Evolutionary conservation across 2,113 vertebrate genomes (phyloP), one percentile per base, ranked within the genome.

Genomic region (Propithecus coquereli): DNA sequence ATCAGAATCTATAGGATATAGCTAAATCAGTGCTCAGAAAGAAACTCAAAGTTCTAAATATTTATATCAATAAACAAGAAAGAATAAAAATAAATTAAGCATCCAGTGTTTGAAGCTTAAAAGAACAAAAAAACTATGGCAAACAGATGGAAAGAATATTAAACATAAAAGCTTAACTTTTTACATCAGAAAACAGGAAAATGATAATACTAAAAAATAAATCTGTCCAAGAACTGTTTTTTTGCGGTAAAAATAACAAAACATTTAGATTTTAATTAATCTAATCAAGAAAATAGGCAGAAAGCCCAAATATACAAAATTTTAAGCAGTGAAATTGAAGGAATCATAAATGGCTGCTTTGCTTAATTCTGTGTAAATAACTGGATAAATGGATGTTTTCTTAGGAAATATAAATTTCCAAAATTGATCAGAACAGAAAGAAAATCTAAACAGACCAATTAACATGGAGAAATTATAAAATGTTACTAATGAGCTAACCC

Each of bases 381-480:
- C 79, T 84, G 76, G 27, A 9, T 71, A 82, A 82, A 40, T 71
- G 57, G 37, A 50, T 94, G 25, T 80, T 85, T 87, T 91, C 34
- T 45, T 88, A 73, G 37, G 14, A 68, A 95, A 80, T 66, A 80
- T 14, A 94, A 91, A 85, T 85, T 84, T 16, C 43, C 66, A 61
- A 68, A 94, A 91, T 77, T 83, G 37, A 30, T 87, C 50, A 91
- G 45, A 76, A 57, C 59, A 65, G 68, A 87, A 93, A 81, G 43
- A 90, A 93, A 91, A 73, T 85, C 70, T 94, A 84, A 91, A 80
- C 45, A 93, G 77, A 65, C 12, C 71, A 66, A 73, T 66, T 80
- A 85, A 88, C 70, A 68, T 52, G 25, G 52, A 91, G 13, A 27
- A 77, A 80, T 73, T 95, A 84, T 37, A 77, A 95, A 84, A 87